Base-by-base conservation (phyloP, 2,113 vertebrate species). In the Mesitornis unicolor region DNA sequence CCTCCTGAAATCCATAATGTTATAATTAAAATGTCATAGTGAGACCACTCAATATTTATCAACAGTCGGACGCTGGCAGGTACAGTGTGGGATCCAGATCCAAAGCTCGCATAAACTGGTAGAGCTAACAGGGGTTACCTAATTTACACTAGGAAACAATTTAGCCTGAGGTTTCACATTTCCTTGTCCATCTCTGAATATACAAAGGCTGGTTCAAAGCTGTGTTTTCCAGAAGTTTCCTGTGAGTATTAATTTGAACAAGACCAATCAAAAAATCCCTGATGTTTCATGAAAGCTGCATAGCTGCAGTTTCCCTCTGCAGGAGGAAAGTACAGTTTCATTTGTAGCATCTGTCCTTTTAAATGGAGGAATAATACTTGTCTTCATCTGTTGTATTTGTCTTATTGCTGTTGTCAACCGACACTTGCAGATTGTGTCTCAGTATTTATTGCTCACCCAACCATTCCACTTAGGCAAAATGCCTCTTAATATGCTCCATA, bases 361-460 rank as follows among this genome's bases (percentile, higher is more conserved):
- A 82, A 76, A 64, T 28, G 26, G 38, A 69, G 75, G n/a, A 91
- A 88, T 89, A 71, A 84, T 20, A 60, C 48, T 77, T 79, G 20
- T 84, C 89, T 96, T 93, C 84, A 42, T 96, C 51, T 70, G 25
- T 16, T 93, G 93, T 96, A 93, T 94, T 95, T 95, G 73, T 89
- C 67, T 89, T 51, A 63, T 28, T 43, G 33, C 50, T 80, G 59
- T 76, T 95, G 84, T 80, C 80, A 94, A 86, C 67, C 48, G 79
- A 64, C 18, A 88, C 81, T 87, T 96, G 75, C 90, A 97, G 88
- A 69, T n/a, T 96, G 90, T 84, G 45, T 63, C 81, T 93, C 88
- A 31, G 90, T 97, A 97, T 91, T 98, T 98, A 98, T 97, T 98
- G 98, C 91, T 98, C 98, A 98, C 36, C 97, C 97, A 98, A 95